These are phyloP conservation scores for Chrysotoxum bicinctum DNA, from an alignment of 2,888 invertebrate species.

Conservation along the genomic window DNA sequence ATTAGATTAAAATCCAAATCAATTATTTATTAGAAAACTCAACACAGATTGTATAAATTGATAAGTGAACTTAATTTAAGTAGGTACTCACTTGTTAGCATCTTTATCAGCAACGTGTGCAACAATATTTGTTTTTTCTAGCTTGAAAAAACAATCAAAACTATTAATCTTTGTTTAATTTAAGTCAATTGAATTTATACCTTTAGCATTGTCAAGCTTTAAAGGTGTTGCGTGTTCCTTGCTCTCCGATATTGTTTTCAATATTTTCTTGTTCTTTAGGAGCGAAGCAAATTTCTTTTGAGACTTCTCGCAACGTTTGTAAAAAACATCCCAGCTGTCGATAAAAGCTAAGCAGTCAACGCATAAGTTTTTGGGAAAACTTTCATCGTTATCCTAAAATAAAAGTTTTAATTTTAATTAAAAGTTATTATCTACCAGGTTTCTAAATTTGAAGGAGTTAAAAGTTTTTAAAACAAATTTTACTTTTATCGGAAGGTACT, in stretches of 20 bases:
- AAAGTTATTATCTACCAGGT: neutral
- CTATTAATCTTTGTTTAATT: neutral
- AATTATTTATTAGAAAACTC: neutral
- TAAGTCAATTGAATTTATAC: constrained; percentile 1
- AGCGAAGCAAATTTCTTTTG: constrained; percentile 43
- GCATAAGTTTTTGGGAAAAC: constrained; percentile 43
- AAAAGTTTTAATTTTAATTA: neutral
- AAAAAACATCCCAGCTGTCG: constrained; percentile 54
- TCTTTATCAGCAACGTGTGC: neutral
- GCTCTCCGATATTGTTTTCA: neutral
- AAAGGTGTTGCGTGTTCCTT: neutral
- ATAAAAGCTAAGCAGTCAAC: constrained; percentile 35
- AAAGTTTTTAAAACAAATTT: neutral
- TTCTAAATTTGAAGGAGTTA: neutral
- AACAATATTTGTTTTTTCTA: constrained; percentile 12
- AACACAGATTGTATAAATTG: neutral
- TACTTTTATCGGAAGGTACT: constrained; percentile 65
- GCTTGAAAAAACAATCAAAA: constrained; percentile 5
- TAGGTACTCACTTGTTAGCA: constrained; percentile 18
- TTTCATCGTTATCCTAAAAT: constrained; percentile 21
- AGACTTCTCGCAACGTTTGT: constrained; percentile 41
- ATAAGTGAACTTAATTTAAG: neutral
- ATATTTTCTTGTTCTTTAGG: neutral
- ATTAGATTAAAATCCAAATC: neutral
- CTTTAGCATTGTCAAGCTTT: neutral